These are phyloP conservation scores for Urocynchramus pylzowi DNA, from an alignment of 2,113 vertebrate species.

Conservation along the genomic window DNA sequence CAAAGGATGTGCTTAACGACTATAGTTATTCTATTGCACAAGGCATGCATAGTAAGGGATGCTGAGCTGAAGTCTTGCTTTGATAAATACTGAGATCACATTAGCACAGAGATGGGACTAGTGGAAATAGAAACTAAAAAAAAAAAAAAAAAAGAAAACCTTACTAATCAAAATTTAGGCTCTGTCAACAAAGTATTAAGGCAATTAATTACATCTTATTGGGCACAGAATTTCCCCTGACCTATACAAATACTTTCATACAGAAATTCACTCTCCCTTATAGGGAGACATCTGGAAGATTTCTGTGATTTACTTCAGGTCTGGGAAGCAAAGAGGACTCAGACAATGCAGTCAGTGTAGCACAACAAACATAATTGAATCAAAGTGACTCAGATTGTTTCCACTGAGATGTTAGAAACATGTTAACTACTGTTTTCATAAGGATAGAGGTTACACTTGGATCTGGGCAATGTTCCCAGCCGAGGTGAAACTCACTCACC, in stretches of 20 bases:
- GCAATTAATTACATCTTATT: not conserved
- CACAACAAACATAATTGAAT: not conserved
- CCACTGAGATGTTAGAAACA: not conserved
- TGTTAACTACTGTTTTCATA: not conserved
- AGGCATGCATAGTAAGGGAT: not conserved
- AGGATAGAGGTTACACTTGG: not conserved
- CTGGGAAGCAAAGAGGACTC: not conserved
- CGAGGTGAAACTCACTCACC: not conserved
- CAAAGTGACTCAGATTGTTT: not conserved
- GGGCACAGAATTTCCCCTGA: not conserved
- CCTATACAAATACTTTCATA: not conserved
- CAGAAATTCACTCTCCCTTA: not conserved
- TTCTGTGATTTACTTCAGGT: not conserved
- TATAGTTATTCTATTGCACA: not conserved
- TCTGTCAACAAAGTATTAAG: not conserved
- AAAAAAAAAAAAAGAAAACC: not conserved
- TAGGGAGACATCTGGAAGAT: not conserved
- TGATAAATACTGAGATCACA: not conserved
- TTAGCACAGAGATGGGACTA: not conserved
- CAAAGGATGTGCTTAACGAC: conserved; percentile 10
- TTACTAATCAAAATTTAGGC: not conserved
- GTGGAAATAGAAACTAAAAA: not conserved
- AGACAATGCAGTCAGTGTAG: not conserved
- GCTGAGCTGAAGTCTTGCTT: not conserved
- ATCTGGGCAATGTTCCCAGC: not conserved